Evolutionary conservation across 1,140 invertebrate genomes (phyloP), one percentile per base, ranked within the genome.

Genomic region (Drosophila repleta): DNA sequence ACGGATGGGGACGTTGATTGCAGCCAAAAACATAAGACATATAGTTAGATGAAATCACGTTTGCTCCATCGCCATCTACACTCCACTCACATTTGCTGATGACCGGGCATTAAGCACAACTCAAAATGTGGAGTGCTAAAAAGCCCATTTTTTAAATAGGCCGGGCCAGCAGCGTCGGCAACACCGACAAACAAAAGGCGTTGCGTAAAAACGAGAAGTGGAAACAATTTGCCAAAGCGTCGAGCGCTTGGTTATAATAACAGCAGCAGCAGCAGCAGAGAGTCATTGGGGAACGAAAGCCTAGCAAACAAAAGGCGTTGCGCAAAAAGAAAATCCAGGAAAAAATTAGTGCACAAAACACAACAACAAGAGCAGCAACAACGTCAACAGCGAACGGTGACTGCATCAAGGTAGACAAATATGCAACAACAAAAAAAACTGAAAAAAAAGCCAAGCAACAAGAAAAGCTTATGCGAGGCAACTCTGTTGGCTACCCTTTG

Each of bases 221-320:
- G 81, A 85, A 85, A 81, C 83, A 85, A 85, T 85, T 85, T 85
- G 72, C 69, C 74, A 87, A 81, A 84, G 82, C 82, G 80, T 69
- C 71, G 71, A 73, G 82, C 79, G 77, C 73, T 76, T 81, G 82
- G 74, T 84, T 87, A 87, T 84, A 84, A 84, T 87, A 84, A 87
- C 81, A 84, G 81, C 68, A 77, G 51, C 52, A 62, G 32, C 49
- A 45, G 58, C 32, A 43, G 29, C 26, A 68, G 21, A 24, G 51
- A 65, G 67, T 65, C 61, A 64, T 64, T 64, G 61, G 67, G 60
- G 67, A 61, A 51, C 49, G 41, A 52, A 17, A 60, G 58, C 29
- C 57, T 56, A 48, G 79, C 79, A 81, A 81, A 81, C 79, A 81
- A 81, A 81, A 80, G 79, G 81, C 81, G 77, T 75, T 46, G 48